phyloP scores from a whole-genome alignment of 2,888 invertebrate species.

The Agonopterix subpropinquella region DNA sequence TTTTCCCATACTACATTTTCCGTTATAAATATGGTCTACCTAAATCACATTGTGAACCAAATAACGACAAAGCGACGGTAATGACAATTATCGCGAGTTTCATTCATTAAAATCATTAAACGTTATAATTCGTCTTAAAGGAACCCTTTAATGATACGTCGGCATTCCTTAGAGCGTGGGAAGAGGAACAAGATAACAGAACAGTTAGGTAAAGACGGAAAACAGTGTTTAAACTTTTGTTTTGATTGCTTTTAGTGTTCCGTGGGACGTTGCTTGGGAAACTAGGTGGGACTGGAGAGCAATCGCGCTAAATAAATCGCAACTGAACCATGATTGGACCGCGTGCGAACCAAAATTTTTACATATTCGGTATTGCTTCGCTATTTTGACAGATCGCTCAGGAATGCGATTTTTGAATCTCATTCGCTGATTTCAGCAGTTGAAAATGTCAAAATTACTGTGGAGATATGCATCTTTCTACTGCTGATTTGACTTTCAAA shows the following conservation, averaged over 20 bases:
- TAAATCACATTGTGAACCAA: background rate
- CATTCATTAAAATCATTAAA: constrained; percentile 36
- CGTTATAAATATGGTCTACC: background rate
- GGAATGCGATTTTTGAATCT: too few species aligned
- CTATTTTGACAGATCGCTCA: too few species aligned
- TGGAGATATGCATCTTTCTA: too few species aligned
- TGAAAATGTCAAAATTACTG: too few species aligned
- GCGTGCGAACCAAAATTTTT: too few species aligned
- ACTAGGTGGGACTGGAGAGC: too few species aligned
- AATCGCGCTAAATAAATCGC: too few species aligned
- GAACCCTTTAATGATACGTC: constrained; percentile 15
- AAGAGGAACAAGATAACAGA: constrained; percentile 50
- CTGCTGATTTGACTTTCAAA: too few species aligned
- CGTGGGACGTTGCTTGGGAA: background rate
- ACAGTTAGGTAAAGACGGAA: constrained; percentile 64
- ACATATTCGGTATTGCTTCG: too few species aligned
- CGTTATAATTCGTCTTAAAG: constrained; percentile 7
- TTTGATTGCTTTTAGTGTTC: constrained; percentile 32
- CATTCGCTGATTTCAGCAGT: too few species aligned
- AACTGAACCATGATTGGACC: too few species aligned
- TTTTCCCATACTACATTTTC: too few species aligned
- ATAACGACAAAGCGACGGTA: constrained; percentile 3
- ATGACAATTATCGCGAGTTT: constrained; percentile 13
- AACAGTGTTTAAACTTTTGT: constrained; percentile 47
- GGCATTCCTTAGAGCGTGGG: constrained; percentile 50